Evolutionary conservation across 1,140 invertebrate genomes (phyloP).

Genomic region (Solenopsis invicta): DNA sequence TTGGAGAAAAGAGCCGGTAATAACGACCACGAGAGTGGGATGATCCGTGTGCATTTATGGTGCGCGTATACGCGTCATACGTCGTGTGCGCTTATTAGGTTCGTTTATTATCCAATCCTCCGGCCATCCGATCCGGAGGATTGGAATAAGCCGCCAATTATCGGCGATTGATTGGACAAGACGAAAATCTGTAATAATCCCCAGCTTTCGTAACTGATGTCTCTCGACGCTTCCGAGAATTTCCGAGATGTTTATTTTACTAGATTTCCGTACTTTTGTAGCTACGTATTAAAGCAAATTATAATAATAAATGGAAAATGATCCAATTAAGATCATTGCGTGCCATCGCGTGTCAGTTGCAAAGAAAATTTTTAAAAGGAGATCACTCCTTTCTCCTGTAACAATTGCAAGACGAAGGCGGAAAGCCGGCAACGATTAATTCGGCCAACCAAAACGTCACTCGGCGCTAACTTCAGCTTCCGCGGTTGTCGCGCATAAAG

Average conservation of each 20-base stretch:
- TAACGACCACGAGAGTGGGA: background rate
- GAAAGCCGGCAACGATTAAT: constrained; percentile 9
- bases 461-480: constrained; percentile 39
- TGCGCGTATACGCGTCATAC: constrained; percentile 26
- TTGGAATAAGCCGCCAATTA: background rate
- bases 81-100: constrained; percentile 12
- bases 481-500: constrained; percentile 39
- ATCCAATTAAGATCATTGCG: background rate
- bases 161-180: constrained; percentile 6
- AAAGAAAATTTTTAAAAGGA: background rate
- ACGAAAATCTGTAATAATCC: background rate
- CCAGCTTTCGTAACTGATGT: constrained; percentile 3
- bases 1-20: constrained; percentile 56
- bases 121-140: background rate
- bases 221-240: background rate
- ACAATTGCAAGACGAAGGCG: background rate
- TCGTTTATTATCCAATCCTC: background rate
- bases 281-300: too few species aligned
- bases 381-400: background rate
- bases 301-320: background rate
- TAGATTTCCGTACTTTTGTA: background rate
- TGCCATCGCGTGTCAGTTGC: background rate
- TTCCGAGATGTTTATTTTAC: background rate
- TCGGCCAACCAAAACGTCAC: constrained; percentile 16
- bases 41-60: constrained; percentile 52